These are phyloP conservation scores for Phymanthus crucifer DNA, from an alignment of 92 coral and sea anemone species.

Conservation along the genomic window DNA sequence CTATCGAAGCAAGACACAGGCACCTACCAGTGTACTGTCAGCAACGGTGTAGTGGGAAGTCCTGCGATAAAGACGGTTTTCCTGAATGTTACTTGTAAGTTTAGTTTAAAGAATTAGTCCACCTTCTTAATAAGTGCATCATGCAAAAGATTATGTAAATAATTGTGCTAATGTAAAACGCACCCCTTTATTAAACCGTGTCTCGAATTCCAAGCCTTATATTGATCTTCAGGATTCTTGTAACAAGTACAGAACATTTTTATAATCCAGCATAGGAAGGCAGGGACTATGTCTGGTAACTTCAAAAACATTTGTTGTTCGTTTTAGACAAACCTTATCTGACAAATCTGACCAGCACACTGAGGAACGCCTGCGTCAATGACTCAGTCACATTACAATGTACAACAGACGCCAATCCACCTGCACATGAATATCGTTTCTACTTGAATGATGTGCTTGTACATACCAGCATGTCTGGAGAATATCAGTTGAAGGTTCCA, in stretches of 20 bases:
- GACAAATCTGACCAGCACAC: conserved; percentile 14
- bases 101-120: neutral
- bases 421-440: conserved; percentile 31
- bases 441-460: conserved; percentile 33
- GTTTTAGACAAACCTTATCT: conserved; percentile 21
- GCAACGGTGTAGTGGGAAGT: conserved; percentile 49
- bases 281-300: neutral
- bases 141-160: too few species aligned
- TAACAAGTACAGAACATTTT: too few species aligned
- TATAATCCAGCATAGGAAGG: too few species aligned
- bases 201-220: too few species aligned
- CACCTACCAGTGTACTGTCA: conserved; percentile 41
- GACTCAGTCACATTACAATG: conserved; percentile 39
- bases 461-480: conserved; percentile 36
- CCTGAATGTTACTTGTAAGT: conserved; percentile 51
- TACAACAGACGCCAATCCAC: conserved; percentile 52
- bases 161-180: too few species aligned
- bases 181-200: too few species aligned
- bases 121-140: too few species aligned
- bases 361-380: conserved; percentile 16
- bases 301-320: too few species aligned
- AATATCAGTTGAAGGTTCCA: conserved; percentile 6
- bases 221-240: too few species aligned
- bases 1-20: conserved; percentile 33
- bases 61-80: conserved; percentile 14